Conservation (phyloP, 1,140 invertebrate species). For the Sitophilus oryzae region DNA sequence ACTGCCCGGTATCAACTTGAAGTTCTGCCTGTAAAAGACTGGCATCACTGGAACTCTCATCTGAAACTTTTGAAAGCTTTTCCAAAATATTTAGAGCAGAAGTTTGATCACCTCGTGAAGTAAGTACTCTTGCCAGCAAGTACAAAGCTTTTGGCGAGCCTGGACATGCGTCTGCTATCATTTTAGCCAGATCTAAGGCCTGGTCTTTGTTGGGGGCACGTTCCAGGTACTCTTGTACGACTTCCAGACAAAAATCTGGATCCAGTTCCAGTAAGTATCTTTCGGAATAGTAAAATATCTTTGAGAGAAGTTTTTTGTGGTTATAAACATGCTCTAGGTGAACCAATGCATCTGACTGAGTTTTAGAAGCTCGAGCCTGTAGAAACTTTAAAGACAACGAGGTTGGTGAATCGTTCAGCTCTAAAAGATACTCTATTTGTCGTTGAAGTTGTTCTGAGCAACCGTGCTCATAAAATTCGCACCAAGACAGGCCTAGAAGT, state of each 20-base stretch:
- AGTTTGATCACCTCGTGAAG: slow-evolving; percentile 67
- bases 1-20: slow-evolving; percentile 65
- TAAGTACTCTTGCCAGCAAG: slow-evolving; percentile 73
- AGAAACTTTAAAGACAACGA: slow-evolving; percentile 59
- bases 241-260: slow-evolving; percentile 77
- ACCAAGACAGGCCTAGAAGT: slow-evolving; percentile 72
- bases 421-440: slow-evolving; percentile 80
- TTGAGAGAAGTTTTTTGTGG: slow-evolving; percentile 57
- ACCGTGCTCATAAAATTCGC: slow-evolving; percentile 63
- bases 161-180: slow-evolving; percentile 73
- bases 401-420: slow-evolving; percentile 63
- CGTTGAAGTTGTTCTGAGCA: slow-evolving; percentile 65
- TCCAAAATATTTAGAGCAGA: slow-evolving; percentile 61
- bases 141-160: slow-evolving; percentile 69
- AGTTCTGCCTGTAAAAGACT: slow-evolving; percentile 87
- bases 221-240: slow-evolving; percentile 70
- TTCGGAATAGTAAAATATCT: slow-evolving; percentile 63
- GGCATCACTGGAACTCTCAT: slow-evolving; percentile 72
- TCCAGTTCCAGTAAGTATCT: slow-evolving; percentile 72
- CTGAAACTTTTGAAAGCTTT: slow-evolving; percentile 60
- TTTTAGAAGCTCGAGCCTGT: slow-evolving; percentile 58
- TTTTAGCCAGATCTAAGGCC: slow-evolving; percentile 53
- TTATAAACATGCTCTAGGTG: slow-evolving; percentile 68
- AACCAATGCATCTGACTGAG: slow-evolving; percentile 54
- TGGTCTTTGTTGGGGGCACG: slow-evolving; percentile 52